A percentile compares a stretch with the other conserved stretches of the same genome.
These are phyloP conservation scores for Leptinotarsa lineolata DNA, from an alignment of 1,140 invertebrate genomes.

Conservation along the genomic window DNA sequence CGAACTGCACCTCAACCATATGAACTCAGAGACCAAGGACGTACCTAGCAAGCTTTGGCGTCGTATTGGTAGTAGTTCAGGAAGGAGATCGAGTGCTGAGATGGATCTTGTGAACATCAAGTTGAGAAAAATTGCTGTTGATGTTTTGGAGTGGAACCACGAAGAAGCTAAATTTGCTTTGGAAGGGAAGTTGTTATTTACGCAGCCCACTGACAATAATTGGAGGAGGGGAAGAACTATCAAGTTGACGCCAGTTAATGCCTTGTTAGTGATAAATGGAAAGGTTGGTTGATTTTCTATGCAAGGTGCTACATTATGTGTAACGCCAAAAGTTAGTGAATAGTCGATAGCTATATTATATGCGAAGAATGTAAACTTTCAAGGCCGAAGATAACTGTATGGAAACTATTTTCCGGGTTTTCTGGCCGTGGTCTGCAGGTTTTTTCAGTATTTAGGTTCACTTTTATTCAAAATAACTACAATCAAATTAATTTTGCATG, in stretches of 20 bases:
- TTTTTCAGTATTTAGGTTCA: not conserved
- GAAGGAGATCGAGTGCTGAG: slow-evolving; percentile 72
- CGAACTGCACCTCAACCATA: slow-evolving; percentile 90
- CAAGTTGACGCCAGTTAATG: slow-evolving; percentile 85
- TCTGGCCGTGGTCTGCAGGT: too few species aligned
- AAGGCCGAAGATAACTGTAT: too few species aligned
- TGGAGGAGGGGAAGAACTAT: slow-evolving; percentile 86
- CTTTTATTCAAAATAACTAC: too few species aligned
- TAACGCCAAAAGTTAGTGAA: too few species aligned
- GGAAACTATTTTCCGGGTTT: too few species aligned
- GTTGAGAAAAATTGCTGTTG: slow-evolving; percentile 88
- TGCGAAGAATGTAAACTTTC: too few species aligned
- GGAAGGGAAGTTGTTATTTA: slow-evolving; percentile 83
- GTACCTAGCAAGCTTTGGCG: slow-evolving; percentile 88
- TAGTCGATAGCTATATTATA: not conserved
- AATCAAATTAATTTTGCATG: too few species aligned
- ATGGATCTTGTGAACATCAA: slow-evolving; percentile 86
- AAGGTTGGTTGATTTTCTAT: slow-evolving; percentile 63
- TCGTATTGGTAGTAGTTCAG: slow-evolving; percentile 80
- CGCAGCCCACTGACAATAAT: slow-evolving; percentile 86
- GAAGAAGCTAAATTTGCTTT: slow-evolving; percentile 86
- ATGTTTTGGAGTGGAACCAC: slow-evolving; percentile 90
- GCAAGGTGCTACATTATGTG: too few species aligned
- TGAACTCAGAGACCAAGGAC: slow-evolving; percentile 92
- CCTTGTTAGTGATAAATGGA: slow-evolving; percentile 84